Conservation (phyloP, 2,888 invertebrate genomes). For the Napeogenes inachia region DNA sequence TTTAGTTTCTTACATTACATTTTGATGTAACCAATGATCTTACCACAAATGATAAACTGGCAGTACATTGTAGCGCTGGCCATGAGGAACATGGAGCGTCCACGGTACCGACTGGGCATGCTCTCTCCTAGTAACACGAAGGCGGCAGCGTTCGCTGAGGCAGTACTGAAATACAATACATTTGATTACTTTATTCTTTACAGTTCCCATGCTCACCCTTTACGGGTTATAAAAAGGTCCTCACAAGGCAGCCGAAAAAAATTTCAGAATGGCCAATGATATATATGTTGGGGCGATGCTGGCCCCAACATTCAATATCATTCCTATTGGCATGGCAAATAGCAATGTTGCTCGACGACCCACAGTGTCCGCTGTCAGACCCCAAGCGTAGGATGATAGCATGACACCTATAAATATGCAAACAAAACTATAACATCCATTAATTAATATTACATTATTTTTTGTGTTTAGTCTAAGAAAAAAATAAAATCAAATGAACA, state of each 20-base stretch:
- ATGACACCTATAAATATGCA: slow-evolving; percentile 42
- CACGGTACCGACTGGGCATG: slow-evolving; percentile 47
- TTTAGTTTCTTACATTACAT: background rate
- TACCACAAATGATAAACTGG: slow-evolving; percentile 53
- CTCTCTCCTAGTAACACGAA: slow-evolving; percentile 62
- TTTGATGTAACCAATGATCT: slow-evolving; percentile 25
- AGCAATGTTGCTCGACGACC: slow-evolving; percentile 54
- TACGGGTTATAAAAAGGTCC: slow-evolving; percentile 31
- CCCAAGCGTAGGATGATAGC: slow-evolving; percentile 63
- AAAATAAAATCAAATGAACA: too few relatives aligned
- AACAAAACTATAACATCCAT: background rate
- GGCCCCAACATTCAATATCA: slow-evolving; percentile 45
- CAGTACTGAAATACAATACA: slow-evolving; percentile 44
- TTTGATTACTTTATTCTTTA: background rate
- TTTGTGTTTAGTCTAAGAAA: too few relatives aligned
- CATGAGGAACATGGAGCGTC: slow-evolving; percentile 60
- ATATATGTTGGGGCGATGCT: slow-evolving; percentile 53
- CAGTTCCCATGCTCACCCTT: background rate
- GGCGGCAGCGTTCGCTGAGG: slow-evolving; percentile 62
- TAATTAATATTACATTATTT: background rate
- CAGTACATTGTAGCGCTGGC: slow-evolving; percentile 57
- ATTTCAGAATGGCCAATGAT: slow-evolving; percentile 49
- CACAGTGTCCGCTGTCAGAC: slow-evolving; percentile 57
- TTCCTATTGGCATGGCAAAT: slow-evolving; percentile 57
- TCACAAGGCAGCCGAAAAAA: slow-evolving; percentile 59